These are phyloP conservation scores for Peromyscus aztecus DNA, from an alignment of 2,797 vertebrate genomes.

Conservation along the genomic window DNA sequence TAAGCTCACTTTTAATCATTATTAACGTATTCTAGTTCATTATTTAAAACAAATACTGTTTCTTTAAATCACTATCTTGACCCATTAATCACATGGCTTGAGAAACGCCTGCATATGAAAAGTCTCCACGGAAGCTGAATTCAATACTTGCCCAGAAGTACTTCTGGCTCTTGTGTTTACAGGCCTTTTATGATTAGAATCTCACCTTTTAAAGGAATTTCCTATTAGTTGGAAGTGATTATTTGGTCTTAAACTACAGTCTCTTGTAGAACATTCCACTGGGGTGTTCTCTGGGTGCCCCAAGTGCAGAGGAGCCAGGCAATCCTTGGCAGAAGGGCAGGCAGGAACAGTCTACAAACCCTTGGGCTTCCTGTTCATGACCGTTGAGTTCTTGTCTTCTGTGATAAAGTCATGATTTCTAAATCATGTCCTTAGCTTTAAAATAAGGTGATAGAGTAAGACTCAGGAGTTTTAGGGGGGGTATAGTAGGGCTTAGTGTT, in stretches of 20 bases:
- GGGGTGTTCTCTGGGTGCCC: constrained; percentile 1
- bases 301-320: background rate
- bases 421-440: background rate
- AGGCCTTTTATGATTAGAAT: background rate
- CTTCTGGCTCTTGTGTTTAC: background rate
- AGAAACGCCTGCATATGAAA: background rate
- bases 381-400: background rate
- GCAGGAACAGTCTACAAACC: background rate
- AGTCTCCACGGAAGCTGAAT: constrained; percentile 16
- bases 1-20: background rate
- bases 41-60: background rate
- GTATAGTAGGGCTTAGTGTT: background rate
- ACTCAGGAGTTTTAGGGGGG: background rate
- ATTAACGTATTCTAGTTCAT: background rate
- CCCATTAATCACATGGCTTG: background rate
- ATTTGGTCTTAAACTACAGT: background rate
- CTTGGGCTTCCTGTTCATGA: background rate
- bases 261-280: background rate
- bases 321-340: background rate
- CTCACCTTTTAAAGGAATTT: constrained; percentile 59
- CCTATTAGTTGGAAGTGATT: constrained; percentile 21
- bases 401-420: background rate
- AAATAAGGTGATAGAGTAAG: constrained; percentile 7
- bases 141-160: background rate
- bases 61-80: background rate